Evolutionary conservation across 2,113 vertebrate genomes (phyloP).

Genomic region (Anhinga anhinga): DNA sequence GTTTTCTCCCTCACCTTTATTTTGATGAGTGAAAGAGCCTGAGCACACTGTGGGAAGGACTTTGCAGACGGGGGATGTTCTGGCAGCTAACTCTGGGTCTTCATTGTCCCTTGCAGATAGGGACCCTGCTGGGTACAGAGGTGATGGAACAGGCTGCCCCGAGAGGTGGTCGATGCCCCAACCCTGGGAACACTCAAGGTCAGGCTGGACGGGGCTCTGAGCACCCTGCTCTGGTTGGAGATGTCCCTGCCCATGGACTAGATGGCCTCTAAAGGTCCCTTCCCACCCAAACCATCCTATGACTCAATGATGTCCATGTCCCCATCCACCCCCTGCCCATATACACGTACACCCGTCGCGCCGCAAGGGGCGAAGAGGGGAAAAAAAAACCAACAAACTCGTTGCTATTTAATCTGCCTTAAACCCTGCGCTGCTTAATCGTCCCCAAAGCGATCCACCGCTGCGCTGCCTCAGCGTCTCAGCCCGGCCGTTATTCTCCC

Average conservation of each 20-base stretch:
- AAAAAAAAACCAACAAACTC: neutral
- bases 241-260: too few relatives aligned
- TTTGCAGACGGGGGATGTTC: neutral
- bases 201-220: too few relatives aligned
- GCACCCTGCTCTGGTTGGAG: too few relatives aligned
- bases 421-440: neutral
- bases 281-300: too few relatives aligned
- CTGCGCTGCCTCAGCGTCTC: neutral
- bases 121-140: neutral
- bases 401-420: neutral
- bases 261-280: too few relatives aligned
- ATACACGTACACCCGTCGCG: accelerated
- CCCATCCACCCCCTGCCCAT: neutral
- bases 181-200: too few relatives aligned
- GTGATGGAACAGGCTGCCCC: neutral
- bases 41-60: accelerated
- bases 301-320: too few relatives aligned
- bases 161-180: too few relatives aligned
- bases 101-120: neutral
- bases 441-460: neutral
- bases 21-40: neutral
- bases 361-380: neutral
- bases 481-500: neutral
- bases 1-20: neutral
- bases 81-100: neutral